Evolutionary conservation across 1,140 invertebrate genomes (phyloP).

Genomic region (Heterodera carotae): DNA sequence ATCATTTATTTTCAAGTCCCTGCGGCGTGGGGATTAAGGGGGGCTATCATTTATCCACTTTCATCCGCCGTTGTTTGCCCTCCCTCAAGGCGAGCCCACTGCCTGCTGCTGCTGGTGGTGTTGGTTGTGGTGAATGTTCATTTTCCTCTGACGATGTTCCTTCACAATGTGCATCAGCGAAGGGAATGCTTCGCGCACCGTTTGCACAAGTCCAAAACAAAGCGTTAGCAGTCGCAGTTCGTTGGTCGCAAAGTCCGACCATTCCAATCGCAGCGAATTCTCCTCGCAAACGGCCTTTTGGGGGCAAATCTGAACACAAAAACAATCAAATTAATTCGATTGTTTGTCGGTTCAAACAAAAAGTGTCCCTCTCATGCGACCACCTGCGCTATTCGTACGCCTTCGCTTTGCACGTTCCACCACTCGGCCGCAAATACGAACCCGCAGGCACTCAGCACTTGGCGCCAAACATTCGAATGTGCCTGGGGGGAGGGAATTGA

Average conservation of each 20-base stretch:
- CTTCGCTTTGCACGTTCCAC: constrained; percentile 54
- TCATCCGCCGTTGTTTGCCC: too few species aligned
- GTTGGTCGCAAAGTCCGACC: constrained; percentile 52
- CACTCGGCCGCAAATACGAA: constrained; percentile 50
- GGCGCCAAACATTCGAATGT: constrained; percentile 48
- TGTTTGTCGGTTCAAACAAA: too few species aligned
- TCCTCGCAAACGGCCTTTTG: constrained; percentile 49
- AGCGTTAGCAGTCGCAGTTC: constrained; percentile 50
- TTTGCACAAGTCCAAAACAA: constrained; percentile 58
- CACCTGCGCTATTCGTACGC: constrained; percentile 44
- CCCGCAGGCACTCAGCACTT: constrained; percentile 47
- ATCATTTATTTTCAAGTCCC: too few species aligned
- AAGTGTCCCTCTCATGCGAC: background rate
- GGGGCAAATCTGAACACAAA: constrained; percentile 47
- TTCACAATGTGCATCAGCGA: constrained; percentile 49
- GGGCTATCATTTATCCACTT: too few species aligned
- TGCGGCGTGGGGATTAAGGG: too few species aligned
- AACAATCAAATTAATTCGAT: constrained; percentile 7
- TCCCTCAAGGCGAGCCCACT: background rate
- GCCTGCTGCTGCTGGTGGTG: too few species aligned
- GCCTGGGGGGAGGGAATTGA: background rate
- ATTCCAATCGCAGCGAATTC: constrained; percentile 45
- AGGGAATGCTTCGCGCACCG: constrained; percentile 56
- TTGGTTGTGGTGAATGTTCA: constrained; percentile 21
- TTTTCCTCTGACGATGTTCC: constrained; percentile 31